phyloP scores from a whole-genome alignment of 2,797 vertebrate species.

The Chelmon rostratus region DNA sequence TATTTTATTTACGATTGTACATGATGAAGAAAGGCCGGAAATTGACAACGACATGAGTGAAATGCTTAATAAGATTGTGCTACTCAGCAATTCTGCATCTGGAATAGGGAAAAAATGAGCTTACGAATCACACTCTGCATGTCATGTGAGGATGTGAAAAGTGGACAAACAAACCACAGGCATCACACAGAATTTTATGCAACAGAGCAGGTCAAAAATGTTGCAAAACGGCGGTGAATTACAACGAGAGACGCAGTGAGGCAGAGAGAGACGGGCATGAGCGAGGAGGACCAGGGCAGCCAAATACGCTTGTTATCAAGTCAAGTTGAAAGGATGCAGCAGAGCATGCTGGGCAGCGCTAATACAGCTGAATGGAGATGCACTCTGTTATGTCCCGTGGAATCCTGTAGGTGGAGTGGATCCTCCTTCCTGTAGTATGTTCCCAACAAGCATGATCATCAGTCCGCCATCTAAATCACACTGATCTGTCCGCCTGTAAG shows the following conservation, averaged over 20 bases:
- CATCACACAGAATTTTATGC: constrained; percentile 33
- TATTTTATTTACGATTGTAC: no score
- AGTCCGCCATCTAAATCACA: constrained; percentile 49
- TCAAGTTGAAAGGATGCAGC: constrained; percentile 64
- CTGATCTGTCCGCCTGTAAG: constrained; percentile 35
- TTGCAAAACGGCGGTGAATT: constrained; percentile 53
- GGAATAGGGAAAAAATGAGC: not conserved
- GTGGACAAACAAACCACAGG: constrained; percentile 28
- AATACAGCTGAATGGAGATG: constrained; percentile 40
- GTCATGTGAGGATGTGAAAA: constrained; percentile 33
- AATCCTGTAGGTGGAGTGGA: constrained; percentile 76
- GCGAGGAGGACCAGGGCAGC: constrained; percentile 27
- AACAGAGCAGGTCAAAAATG: constrained; percentile 41
- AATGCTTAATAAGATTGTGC: constrained; percentile 8
- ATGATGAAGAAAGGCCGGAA: not conserved
- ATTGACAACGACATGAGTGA: not conserved
- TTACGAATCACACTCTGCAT: not conserved
- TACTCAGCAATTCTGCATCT: not conserved
- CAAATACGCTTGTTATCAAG: constrained; percentile 67
- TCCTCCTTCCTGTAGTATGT: constrained; percentile 69
- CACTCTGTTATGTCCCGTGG: constrained; percentile 62
- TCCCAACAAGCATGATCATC: constrained; percentile 51
- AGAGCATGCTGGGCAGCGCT: constrained; percentile 58
- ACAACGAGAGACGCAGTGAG: constrained; percentile 47
- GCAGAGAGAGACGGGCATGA: constrained; percentile 31